Conservation (phyloP, 2,113 vertebrate genomes). For the Corynorhinus townsendii region DNA sequence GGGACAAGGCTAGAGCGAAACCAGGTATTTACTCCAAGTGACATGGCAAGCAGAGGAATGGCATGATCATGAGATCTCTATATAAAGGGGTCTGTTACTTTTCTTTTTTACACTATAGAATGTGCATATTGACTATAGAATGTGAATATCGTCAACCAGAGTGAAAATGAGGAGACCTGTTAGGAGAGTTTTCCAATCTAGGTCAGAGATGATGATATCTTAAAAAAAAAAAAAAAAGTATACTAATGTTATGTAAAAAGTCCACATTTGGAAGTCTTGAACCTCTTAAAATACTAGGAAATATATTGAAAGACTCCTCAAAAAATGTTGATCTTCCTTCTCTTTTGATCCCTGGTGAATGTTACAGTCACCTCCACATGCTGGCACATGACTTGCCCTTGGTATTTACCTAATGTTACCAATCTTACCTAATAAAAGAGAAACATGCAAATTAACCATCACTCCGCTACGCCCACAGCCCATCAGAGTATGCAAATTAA, state of each 20-base stretch:
- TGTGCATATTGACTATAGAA: background rate
- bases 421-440: too few relatives aligned
- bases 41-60: background rate
- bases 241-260: background rate
- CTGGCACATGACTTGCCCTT: too few relatives aligned
- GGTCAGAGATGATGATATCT: background rate
- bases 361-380: background rate
- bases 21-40: background rate
- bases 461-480: too few relatives aligned
- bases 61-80: background rate
- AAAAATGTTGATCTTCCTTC: background rate
- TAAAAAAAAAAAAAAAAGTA: background rate
- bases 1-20: background rate
- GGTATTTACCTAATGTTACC: background rate
- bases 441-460: too few relatives aligned
- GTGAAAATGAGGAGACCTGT: background rate
- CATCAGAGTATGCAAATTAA: too few relatives aligned
- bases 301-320: background rate
- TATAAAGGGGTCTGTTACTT: background rate
- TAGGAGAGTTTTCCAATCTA: background rate
- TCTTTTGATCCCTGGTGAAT: background rate
- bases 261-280: background rate
- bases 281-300: background rate
- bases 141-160: background rate
- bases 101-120: background rate